phyloP scores from a whole-genome alignment of 2,797 vertebrate genomes.

The Sparus aurata region DNA sequence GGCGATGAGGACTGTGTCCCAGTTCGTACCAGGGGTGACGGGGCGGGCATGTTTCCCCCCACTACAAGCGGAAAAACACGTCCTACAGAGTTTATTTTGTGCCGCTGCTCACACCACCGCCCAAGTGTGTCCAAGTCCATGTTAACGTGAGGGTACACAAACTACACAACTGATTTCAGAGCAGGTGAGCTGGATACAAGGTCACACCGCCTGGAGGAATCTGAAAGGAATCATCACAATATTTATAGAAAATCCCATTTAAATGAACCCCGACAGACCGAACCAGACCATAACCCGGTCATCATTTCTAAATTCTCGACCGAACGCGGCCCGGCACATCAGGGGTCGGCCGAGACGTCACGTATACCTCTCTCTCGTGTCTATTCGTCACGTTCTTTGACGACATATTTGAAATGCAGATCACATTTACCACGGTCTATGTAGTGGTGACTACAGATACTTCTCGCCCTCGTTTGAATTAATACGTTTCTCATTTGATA shows the following conservation, averaged over 20 bases:
- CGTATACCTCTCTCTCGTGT: background rate
- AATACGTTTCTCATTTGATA: background rate
- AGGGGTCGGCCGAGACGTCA: too few relatives aligned
- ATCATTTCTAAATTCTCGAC: too few relatives aligned
- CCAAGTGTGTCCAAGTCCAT: background rate
- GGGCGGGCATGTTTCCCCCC: background rate
- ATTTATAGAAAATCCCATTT: background rate
- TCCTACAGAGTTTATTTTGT: background rate
- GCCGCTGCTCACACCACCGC: background rate
- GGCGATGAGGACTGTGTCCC: conserved; percentile 14
- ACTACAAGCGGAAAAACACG: background rate
- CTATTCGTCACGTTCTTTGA: background rate
- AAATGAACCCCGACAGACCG: too few relatives aligned
- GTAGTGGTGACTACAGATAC: background rate
- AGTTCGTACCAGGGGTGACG: background rate
- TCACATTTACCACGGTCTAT: background rate
- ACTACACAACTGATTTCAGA: background rate
- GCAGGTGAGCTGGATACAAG: background rate
- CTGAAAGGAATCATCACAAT: background rate
- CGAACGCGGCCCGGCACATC: too few relatives aligned
- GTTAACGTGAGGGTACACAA: background rate
- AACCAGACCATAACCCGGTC: too few relatives aligned
- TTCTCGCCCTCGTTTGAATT: background rate
- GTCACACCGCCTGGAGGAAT: background rate
- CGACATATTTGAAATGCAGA: background rate